A percentile compares a stretch with the other conserved stretches of the same genome.
phyloP scores from a whole-genome alignment of 2,888 invertebrate genomes.

The Elysia crispata region DNA sequence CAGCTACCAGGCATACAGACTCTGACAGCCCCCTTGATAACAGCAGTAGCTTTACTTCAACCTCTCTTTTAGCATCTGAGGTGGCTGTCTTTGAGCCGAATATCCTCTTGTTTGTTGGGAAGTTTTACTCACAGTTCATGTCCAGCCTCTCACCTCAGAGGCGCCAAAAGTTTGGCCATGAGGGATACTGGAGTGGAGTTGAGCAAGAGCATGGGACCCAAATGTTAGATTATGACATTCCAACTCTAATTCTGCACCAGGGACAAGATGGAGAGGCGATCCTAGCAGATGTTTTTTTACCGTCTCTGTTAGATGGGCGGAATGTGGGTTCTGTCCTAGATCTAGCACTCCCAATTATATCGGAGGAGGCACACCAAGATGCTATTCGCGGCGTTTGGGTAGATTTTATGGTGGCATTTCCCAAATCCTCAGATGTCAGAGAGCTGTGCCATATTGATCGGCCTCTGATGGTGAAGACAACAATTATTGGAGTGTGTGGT shows the following conservation, averaged over 20 bases:
- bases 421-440: constrained; percentile 14
- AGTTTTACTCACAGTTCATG: constrained; percentile 14
- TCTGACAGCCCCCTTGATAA: too few species aligned
- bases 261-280: constrained; percentile 12
- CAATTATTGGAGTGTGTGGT: constrained; percentile 24
- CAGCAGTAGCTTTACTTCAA: too few species aligned
- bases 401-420: constrained; percentile 27
- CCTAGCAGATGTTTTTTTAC: constrained; percentile 34
- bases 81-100: constrained; percentile 11
- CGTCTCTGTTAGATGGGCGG: not conserved
- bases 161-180: too few species aligned
- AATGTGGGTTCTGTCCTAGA: not conserved
- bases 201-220: not conserved
- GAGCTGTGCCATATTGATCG: constrained; percentile 2
- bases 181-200: too few species aligned
- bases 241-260: constrained; percentile 28
- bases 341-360: constrained; percentile 3
- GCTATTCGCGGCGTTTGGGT: constrained; percentile 30
- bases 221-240: not conserved
- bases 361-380: constrained; percentile 32
- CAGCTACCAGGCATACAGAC: not conserved
- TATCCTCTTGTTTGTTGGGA: constrained; percentile 38
- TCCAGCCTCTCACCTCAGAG: constrained; percentile 18
- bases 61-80: too few species aligned
- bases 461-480: constrained; percentile 22